Evolutionary conservation across 1,140 invertebrate species (phyloP).

Genomic region (Drosophila tani): DNA sequence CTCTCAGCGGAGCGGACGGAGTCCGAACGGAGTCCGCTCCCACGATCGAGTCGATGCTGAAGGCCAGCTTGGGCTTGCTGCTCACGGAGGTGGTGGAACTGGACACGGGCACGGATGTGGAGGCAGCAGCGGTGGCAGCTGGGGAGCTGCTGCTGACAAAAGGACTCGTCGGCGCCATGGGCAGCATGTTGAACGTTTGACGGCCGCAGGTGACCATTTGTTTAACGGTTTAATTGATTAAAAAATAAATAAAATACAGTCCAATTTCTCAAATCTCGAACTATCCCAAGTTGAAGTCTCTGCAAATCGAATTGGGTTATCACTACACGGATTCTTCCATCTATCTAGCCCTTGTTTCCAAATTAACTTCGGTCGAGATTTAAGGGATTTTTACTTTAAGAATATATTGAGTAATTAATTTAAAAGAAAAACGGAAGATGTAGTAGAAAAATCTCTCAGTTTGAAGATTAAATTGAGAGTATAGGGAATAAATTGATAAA

Average conservation of each 20-base stretch:
- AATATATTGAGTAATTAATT: background rate
- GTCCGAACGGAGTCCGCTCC: constrained; percentile 85
- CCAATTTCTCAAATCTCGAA: constrained; percentile 7
- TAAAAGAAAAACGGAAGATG: too few species aligned
- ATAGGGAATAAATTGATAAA: too few species aligned
- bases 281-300: constrained; percentile 21
- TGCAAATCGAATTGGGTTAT: constrained; percentile 23
- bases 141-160: constrained; percentile 62
- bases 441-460: too few species aligned
- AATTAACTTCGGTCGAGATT: background rate
- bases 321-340: background rate
- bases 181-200: constrained; percentile 83
- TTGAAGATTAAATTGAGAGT: too few species aligned
- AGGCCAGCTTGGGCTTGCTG: constrained; percentile 96
- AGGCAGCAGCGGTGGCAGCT: constrained; percentile 38
- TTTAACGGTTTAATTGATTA: constrained; percentile 32
- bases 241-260: constrained; percentile 11
- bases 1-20: constrained; percentile 41
- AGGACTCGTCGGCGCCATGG: constrained; percentile 83
- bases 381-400: background rate
- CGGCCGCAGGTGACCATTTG: constrained; percentile 85
- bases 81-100: constrained; percentile 39
- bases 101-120: constrained; percentile 29
- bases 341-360: background rate
- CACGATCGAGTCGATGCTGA: constrained; percentile 97